Conservation (phyloP, 2,888 invertebrate species). For the Lasioglossum pauxillum region DNA sequence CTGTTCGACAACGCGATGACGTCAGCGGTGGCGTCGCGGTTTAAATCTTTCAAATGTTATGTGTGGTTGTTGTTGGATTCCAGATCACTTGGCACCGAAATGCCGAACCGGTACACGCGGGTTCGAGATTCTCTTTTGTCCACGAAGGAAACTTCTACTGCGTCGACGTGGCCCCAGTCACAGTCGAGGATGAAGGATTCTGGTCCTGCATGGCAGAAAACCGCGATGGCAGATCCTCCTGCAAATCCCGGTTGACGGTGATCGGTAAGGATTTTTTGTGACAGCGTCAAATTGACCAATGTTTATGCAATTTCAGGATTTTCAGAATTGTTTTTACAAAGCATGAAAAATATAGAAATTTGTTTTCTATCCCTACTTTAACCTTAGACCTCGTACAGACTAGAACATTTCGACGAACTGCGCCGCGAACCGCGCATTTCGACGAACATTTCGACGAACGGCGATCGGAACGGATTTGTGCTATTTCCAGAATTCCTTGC, state of each 20-base stretch:
- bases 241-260: slow-evolving; percentile 91
- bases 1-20: slow-evolving; percentile 31
- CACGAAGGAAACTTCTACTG: slow-evolving; percentile 95
- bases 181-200: slow-evolving; percentile 92
- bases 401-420: too few species aligned
- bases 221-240: slow-evolving; percentile 90
- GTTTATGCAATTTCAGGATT: background rate
- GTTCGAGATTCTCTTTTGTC: slow-evolving; percentile 90
- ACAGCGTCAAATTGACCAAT: background rate
- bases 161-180: slow-evolving; percentile 92
- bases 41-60: slow-evolving; percentile 35
- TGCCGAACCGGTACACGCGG: slow-evolving; percentile 90
- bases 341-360: background rate
- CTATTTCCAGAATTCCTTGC: too few species aligned
- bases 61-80: slow-evolving; percentile 39
- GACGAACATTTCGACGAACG: too few species aligned
- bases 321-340: background rate
- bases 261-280: slow-evolving; percentile 86
- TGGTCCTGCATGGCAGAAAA: slow-evolving; percentile 95
- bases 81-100: slow-evolving; percentile 96
- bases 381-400: too few species aligned
- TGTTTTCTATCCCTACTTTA: too few species aligned
- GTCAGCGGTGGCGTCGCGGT: background rate
- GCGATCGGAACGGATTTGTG: too few species aligned
- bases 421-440: too few species aligned